Base-by-base conservation (phyloP, 2,888 invertebrate species). In the Craniophora ligustri region DNA sequence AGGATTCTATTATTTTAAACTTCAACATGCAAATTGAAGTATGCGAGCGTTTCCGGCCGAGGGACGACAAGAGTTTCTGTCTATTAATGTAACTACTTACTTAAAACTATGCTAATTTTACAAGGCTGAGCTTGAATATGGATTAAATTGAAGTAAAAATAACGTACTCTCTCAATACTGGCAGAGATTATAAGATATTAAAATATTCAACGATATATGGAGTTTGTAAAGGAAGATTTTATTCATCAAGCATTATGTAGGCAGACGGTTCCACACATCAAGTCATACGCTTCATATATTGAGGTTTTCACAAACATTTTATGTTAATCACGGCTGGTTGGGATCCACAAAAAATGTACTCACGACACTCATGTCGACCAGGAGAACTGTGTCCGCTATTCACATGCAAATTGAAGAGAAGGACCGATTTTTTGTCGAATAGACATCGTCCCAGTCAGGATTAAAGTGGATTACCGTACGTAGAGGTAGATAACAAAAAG, bases 371-470 rank as follows among this genome's bases (percentile, higher is more conserved):
- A 71, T 78, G 76, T 64, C 69, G 66, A 56, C 74, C 69, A 75
- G 70, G 72, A 77, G 75, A 76, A 79, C 78, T 78, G 74, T 72
- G 77, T 72, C 73, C 71, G 58, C 84, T 75, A 85, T 87, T 87
- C 82, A 76, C 72, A 87, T 87, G 87, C 81, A 86, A 87, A 87
- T 87, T 82, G 67, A 71, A 69, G 76, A 76, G 73, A 83, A 84
- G 82, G 84, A 74, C 79, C 78, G 78, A 79, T 82, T 86, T 86
- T 87, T 86, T 86, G 86, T 82, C 78, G 78, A 82, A 76, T 78
- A 82, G 81, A 81, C 82, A 79, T 79, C 68, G 68, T 69, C 65
- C 67, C 62, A 59, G 75, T 76, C 69, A 70, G 75, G 76, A 81
- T 80, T 79, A 79, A 78, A 81, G 71, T 72, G 64, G 75, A 78